phyloP scores from a whole-genome alignment of 2,888 invertebrate genomes.

The Schizaphis graminum region DNA sequence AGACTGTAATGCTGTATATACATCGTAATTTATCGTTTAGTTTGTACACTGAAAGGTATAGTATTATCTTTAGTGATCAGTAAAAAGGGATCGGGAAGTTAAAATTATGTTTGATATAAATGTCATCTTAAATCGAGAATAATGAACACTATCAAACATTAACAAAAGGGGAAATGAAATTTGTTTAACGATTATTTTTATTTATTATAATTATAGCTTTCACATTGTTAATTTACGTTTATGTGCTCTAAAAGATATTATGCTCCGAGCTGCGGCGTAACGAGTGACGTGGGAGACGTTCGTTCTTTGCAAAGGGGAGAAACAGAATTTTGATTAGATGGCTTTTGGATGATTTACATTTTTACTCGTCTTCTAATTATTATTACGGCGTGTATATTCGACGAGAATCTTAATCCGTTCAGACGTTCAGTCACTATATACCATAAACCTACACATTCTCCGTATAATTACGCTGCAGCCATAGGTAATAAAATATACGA shows the following conservation, averaged over 20 bases:
- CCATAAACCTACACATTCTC: not conserved
- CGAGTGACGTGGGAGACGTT: constrained; percentile 13
- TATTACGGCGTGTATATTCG: not conserved
- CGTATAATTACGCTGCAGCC: not conserved
- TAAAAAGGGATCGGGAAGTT: constrained; percentile 50
- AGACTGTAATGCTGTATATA: not conserved
- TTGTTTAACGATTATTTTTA: constrained; percentile 61
- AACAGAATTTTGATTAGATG: constrained; percentile 42
- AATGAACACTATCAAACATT: constrained; percentile 43
- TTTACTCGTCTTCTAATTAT: constrained; percentile 45
- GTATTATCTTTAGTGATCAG: constrained; percentile 57
- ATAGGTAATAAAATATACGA: not conserved
- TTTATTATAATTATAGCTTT: constrained; percentile 54
- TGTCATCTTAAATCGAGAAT: constrained; percentile 60
- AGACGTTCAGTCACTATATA: not conserved
- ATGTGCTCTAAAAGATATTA: constrained; percentile 45
- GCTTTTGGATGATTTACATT: constrained; percentile 34
- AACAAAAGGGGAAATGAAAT: constrained; percentile 49
- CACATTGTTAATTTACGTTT: constrained; percentile 56
- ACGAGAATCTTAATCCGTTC: constrained; percentile 8
- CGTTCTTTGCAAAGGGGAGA: not conserved
- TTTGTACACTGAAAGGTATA: constrained; percentile 43
- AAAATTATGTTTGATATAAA: constrained; percentile 56
- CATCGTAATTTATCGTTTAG: constrained; percentile 58
- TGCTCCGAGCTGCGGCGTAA: not conserved